These are phyloP conservation scores for Meda fulgida DNA, from an alignment of 2,797 vertebrate genomes.

Conservation along the genomic window DNA sequence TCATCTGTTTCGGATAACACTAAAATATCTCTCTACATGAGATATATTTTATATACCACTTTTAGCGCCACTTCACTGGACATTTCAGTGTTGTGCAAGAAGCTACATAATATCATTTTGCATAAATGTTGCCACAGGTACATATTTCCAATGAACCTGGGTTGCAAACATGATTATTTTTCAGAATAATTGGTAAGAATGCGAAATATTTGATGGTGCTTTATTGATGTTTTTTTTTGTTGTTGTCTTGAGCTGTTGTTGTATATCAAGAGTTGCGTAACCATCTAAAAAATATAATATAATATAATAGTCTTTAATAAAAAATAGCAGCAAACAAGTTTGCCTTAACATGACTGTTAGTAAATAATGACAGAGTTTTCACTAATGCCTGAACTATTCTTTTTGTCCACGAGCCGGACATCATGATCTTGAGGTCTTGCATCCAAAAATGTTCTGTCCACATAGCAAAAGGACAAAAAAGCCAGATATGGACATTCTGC, in stretches of 20 bases:
- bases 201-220: neutral
- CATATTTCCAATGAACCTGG: neutral
- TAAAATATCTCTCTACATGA: neutral
- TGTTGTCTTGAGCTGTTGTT: neutral
- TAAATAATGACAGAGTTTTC: neutral
- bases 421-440: neutral
- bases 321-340: neutral
- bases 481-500: slow-evolving; percentile 40
- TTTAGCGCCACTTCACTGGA: neutral
- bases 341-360: neutral
- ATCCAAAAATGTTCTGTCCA: neutral
- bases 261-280: neutral
- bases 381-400: neutral
- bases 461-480: neutral
- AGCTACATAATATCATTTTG: neutral
- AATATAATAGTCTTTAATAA: too few species aligned
- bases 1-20: neutral
- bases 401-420: neutral
- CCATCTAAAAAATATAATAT: too few species aligned
- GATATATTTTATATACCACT: neutral
- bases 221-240: too few species aligned
- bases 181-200: neutral
- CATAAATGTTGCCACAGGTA: neutral
- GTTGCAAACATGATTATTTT: neutral
- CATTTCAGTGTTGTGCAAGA: neutral